Evolutionary conservation across 2,888 invertebrate genomes (phyloP), one percentile per base, ranked within the genome.

Genomic region (Lasioglossum marginatum): DNA sequence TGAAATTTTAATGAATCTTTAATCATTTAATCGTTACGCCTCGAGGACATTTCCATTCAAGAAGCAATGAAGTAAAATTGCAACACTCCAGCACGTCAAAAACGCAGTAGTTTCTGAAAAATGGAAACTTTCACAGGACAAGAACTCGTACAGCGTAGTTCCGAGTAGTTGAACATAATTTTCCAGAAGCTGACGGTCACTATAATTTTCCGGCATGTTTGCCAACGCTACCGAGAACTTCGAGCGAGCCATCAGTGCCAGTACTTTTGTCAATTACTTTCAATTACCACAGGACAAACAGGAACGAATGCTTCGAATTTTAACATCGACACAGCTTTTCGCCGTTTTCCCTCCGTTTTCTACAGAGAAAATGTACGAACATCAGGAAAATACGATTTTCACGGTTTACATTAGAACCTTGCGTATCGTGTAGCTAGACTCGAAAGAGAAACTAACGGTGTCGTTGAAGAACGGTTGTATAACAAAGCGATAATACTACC

Each of bases 161-260:
- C 79, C 85, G 34, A 52, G 52, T 66, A 82, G 79, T 75, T 79
- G 74, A 68, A 76, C 77, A 82, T 82, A 77, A 74, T 43, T 43
- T 57, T 63, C 73, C 83, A 52, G 45, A 70, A 37, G 52, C n/a
- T 19, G 71, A 48, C 45, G 37, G 57, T 40, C 48, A 52, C 71
- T 77, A 71, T 66, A 82, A 82, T 87, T 87, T 83, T 82, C 83
- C 76, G 34, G 60, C 27, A 27, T 10, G 48, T 27, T 60, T 83
- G 73, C 12, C 79, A 34, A 57, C 40, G 52, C 27, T 77, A 34
- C 74, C 63, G 27, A 70, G 70, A 78, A 87, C 14, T 31, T n/a
- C 43, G 60, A 74, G 57, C 73, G 48, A 72, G 23, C 8, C 43
- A 27, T 40, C 27, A 31, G 52, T 70, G 66, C n/a, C 66, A 27